Conservation (phyloP, 2,888 invertebrate species). For the Sarcophaga caerulescens region DNA sequence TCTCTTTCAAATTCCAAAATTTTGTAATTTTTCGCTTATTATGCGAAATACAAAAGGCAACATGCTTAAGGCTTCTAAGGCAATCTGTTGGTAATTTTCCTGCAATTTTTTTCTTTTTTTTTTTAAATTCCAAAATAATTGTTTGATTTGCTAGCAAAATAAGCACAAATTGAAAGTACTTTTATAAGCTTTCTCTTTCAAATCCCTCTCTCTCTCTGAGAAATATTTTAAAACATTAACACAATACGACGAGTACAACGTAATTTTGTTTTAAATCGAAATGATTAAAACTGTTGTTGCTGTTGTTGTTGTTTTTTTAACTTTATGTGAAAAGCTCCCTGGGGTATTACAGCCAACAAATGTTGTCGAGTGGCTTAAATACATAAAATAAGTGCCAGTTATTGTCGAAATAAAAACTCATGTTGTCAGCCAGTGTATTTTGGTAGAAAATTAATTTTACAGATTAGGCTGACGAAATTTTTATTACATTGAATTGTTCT, state of each 20-base stretch:
- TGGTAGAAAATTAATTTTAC: slow-evolving; percentile 71
- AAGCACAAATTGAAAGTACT: slow-evolving; percentile 56
- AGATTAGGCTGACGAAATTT: slow-evolving; percentile 68
- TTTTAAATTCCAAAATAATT: slow-evolving; percentile 41
- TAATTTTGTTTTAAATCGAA: slow-evolving; percentile 46
- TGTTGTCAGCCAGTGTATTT: slow-evolving; percentile 55
- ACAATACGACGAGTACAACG: slow-evolving; percentile 12
- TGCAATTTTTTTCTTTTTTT: no score
- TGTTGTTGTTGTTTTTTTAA: neutral
- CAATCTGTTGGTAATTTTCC: slow-evolving; percentile 64
- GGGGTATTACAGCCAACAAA: slow-evolving; percentile 42
- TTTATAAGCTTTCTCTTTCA: neutral
- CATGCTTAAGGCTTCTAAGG: slow-evolving; percentile 54
- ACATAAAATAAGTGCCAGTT: neutral
- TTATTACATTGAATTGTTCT: slow-evolving; percentile 25
- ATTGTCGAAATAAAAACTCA: slow-evolving; percentile 7
- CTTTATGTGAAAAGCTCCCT: slow-evolving; percentile 53
- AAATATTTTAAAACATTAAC: slow-evolving; percentile 55
- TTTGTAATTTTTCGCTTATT: slow-evolving; percentile 64
- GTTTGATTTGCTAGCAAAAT: slow-evolving; percentile 61
- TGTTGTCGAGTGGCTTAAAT: slow-evolving; percentile 57
- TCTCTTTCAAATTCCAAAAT: neutral
- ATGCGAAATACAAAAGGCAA: slow-evolving; percentile 55
- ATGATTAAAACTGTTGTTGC: neutral
- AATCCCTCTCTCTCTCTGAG: neutral